Evolutionary conservation across 2,113 vertebrate species (phyloP).

Genomic region (Centrocercus urophasianus): DNA sequence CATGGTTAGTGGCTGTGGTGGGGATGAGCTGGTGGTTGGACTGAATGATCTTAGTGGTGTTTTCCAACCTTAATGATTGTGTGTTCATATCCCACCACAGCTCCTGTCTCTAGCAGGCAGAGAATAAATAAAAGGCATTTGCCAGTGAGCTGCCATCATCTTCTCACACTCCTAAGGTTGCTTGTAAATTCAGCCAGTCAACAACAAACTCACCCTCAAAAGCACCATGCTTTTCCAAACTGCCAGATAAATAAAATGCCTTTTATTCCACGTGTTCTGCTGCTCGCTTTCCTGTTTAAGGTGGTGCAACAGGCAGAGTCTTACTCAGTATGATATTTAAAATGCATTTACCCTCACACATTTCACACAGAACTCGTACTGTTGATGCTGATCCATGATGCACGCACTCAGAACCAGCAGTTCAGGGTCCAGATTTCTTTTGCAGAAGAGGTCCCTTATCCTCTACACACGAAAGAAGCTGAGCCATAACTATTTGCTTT

Average conservation of each 20-base stretch:
- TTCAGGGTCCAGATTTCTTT: neutral
- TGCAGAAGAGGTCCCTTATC: neutral
- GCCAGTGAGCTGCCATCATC: neutral
- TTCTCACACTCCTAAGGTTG: neutral
- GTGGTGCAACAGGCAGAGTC: neutral
- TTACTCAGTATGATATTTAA: rapidly evolving
- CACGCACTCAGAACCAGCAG: neutral
- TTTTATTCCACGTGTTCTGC: rapidly evolving
- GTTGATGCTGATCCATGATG: rapidly evolving
- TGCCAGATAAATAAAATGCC: neutral
- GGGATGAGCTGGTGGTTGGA: too few relatives aligned
- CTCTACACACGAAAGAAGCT: neutral
- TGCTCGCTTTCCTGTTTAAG: neutral
- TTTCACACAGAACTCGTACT: neutral
- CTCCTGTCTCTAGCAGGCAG: neutral
- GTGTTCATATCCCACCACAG: neutral
- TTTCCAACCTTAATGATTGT: too few relatives aligned
- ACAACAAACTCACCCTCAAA: neutral
- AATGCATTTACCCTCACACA: neutral
- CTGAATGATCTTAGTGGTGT: too few relatives aligned
- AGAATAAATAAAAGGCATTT: neutral
- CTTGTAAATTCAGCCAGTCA: neutral
- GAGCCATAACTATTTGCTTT: neutral
- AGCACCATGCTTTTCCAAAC: neutral
- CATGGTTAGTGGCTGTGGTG: too few relatives aligned